These are phyloP conservation scores for Clavelina lepadiformis DNA, from an alignment of 23 tunicate genomes.

Conservation along the genomic window DNA sequence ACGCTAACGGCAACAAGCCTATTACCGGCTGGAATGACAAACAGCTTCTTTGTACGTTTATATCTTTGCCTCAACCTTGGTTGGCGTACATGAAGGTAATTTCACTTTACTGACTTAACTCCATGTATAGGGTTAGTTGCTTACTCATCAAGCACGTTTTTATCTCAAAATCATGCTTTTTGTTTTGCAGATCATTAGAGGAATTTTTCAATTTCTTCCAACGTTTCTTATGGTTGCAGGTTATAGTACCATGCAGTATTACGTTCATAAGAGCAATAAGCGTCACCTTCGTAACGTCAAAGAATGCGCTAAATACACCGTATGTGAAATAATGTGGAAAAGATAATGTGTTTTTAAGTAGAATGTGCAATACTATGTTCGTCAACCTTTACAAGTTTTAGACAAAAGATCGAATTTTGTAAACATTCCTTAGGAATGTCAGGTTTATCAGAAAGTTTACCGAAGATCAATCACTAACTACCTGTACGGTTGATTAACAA, in stretches of 20 bases:
- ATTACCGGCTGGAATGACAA: constrained; percentile 67
- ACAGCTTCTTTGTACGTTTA: constrained; percentile 56
- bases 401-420: too few species aligned
- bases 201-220: constrained; percentile 89
- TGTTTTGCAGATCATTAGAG: constrained; percentile 51
- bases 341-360: too few species aligned
- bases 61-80: constrained; percentile 18
- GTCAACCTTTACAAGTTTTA: too few species aligned
- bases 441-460: too few species aligned
- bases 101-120: neutral
- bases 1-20: neutral
- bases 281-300: constrained; percentile 15
- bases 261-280: constrained; percentile 40
- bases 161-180: neutral
- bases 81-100: constrained; percentile 36
- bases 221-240: constrained; percentile 54
- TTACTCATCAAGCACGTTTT: neutral
- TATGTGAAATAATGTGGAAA: too few species aligned
- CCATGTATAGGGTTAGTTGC: neutral
- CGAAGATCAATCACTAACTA: too few species aligned
- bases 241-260: constrained; percentile 49
- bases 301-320: neutral
- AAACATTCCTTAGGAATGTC: too few species aligned
- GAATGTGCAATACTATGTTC: too few species aligned
- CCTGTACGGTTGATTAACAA: too few species aligned